Base-by-base conservation (phyloP, 2,113 vertebrate species). In the Athene noctua region DNA sequence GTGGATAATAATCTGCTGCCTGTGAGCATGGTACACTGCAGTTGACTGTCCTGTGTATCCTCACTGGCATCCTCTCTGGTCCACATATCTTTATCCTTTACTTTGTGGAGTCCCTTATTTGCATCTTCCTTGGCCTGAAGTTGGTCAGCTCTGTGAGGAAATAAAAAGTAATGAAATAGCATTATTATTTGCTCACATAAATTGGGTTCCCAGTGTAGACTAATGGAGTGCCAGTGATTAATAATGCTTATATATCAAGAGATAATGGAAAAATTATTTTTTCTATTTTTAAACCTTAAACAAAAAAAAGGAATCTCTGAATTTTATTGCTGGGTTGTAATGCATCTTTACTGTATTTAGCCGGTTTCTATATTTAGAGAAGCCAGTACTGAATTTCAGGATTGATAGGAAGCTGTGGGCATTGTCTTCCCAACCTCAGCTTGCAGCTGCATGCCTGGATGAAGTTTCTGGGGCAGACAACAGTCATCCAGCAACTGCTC, bases 121-220 rank as follows among this genome's bases (percentile, higher is more conserved):
- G 17, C 63, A 32, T 44, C 46, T 73, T 62, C 17, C 58, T 88
- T 42, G 59, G 40, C n/a, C 54, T 80, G 0, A 0, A 61, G 16
- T 13, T 84, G 26, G 34, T 80, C 55, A 84, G 32, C 42, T 90
- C 26, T 42, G 18, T 59, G 30, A 74, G 51, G 63, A 75, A 88
- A 80, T 61, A 73, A 70, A 77, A 94, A 54, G 14, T 55, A 80
- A 77, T 73, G 54, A 42, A 80, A 94, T 51, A 9, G 6, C 36
- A 36, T 71, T 47, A 62, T 86, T 92, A 95, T 94, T 96, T 96
- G 74, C 46, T 93, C 51, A 52, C 36, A 70, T 52, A 80, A 92
- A 66, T 93, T 52, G 55, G 58, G 63, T 96, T 93, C 38, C 14
- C 18, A 47, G 46, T 49, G 65, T 54, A 92, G 66, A 62, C 20